These are phyloP conservation scores for Hybos culiciformis DNA, from an alignment of 2,888 invertebrate species.

Conservation along the genomic window DNA sequence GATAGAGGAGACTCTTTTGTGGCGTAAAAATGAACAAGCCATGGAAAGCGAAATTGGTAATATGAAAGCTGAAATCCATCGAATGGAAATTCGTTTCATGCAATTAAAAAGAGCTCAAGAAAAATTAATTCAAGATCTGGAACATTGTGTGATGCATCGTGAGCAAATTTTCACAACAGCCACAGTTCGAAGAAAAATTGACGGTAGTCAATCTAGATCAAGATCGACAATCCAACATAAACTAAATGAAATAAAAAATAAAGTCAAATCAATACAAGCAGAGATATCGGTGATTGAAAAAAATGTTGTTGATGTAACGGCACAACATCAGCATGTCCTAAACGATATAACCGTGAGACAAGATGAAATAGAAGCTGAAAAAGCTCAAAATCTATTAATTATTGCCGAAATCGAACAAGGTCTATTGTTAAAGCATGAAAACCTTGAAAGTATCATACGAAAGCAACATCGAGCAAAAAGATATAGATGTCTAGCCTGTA, in stretches of 20 bases:
- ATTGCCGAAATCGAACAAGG: slow-evolving; percentile 33
- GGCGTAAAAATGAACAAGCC: slow-evolving; percentile 49
- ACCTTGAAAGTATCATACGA: slow-evolving; percentile 46
- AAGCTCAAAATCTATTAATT: slow-evolving; percentile 22
- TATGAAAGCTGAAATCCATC: slow-evolving; percentile 70
- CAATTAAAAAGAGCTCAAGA: slow-evolving; percentile 32
- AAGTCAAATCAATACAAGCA: slow-evolving; percentile 40
- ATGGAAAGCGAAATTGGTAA: slow-evolving; percentile 55
- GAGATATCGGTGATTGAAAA: slow-evolving; percentile 24
- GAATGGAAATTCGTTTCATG: slow-evolving; percentile 53
- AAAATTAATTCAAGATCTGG: slow-evolving; percentile 44
- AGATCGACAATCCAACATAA: slow-evolving; percentile 41
- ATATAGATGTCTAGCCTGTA: slow-evolving; percentile 39
- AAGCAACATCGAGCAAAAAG: slow-evolving; percentile 55
- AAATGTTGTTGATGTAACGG: slow-evolving; percentile 20
- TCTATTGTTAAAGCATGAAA: slow-evolving; percentile 27
- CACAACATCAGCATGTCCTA: slow-evolving; percentile 20
- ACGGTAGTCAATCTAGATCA: slow-evolving; percentile 36
- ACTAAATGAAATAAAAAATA: slow-evolving; percentile 43
- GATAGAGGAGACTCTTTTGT: slow-evolving; percentile 56
- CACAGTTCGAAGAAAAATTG: slow-evolving; percentile 41
- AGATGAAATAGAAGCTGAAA: slow-evolving; percentile 22
- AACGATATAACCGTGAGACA: slow-evolving; percentile 21
- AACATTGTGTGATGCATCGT: slow-evolving; percentile 48
- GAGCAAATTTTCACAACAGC: slow-evolving; percentile 48